These are phyloP conservation scores for Acropora tenuis DNA, from an alignment of 64 coral and sea anemone genomes.

Conservation along the genomic window DNA sequence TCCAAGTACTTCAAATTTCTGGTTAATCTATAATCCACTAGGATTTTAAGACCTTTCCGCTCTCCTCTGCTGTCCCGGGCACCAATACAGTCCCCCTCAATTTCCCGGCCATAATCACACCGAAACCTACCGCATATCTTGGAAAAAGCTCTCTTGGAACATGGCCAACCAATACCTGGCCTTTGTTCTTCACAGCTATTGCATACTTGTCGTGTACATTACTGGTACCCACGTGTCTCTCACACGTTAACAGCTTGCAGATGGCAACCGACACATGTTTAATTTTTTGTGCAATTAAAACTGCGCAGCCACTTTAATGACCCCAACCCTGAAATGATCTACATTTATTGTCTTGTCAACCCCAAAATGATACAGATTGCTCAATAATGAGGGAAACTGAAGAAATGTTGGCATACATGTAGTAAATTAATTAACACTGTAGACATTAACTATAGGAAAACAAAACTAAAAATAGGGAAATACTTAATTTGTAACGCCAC, in stretches of 20 bases:
- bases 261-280: constrained; percentile 60
- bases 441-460: too few species aligned
- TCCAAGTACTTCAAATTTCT: constrained; percentile 69
- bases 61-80: constrained; percentile 45
- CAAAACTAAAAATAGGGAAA: too few species aligned
- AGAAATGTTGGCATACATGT: too few species aligned
- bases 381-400: too few species aligned
- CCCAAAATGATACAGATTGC: too few species aligned
- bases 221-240: constrained; percentile 51
- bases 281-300: too few species aligned
- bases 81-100: constrained; percentile 75
- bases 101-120: constrained; percentile 1
- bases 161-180: constrained; percentile 69
- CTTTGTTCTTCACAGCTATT: constrained; percentile 70
- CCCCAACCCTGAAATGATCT: too few species aligned
- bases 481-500: too few species aligned
- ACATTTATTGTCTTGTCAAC: too few species aligned
- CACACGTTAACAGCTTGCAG: constrained; percentile 73
- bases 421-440: too few species aligned
- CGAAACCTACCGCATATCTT: constrained; percentile 15
- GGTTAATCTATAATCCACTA: constrained; percentile 39
- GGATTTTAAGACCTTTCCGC: constrained; percentile 25
- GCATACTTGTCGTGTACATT: constrained; percentile 79
- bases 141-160: constrained; percentile 63
- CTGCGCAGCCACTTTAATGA: too few species aligned